Evolutionary conservation across 2,888 invertebrate species (phyloP).

Genomic region (Amblyjoppa fuscipennis): DNA sequence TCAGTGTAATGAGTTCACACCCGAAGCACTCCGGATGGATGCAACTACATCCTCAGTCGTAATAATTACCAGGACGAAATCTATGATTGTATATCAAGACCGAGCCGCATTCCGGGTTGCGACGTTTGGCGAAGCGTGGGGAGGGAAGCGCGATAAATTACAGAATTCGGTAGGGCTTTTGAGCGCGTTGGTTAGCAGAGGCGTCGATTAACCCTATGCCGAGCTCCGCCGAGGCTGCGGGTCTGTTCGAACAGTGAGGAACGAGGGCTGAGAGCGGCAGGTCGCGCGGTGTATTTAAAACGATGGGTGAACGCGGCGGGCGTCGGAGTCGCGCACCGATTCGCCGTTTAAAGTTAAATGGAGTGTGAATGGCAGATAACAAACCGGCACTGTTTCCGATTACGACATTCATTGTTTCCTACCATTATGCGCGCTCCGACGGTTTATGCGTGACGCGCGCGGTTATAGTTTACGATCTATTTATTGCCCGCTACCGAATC

Average conservation of each 20-base stretch:
- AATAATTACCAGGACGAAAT: conserved; percentile 16
- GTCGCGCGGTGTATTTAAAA: conserved; percentile 83
- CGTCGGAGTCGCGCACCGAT: conserved; percentile 78
- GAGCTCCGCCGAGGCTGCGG: conserved; percentile 67
- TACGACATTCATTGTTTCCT: conserved; percentile 85
- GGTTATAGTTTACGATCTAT: conserved; percentile 84
- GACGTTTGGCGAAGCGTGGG: conserved; percentile 8
- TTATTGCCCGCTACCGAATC: conserved; percentile 71
- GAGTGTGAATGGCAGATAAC: conserved; percentile 85
- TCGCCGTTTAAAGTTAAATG: conserved; percentile 85
- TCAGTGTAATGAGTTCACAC: conserved; percentile 11
- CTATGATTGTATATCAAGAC: conserved; percentile 15
- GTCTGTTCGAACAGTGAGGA: conserved; percentile 47
- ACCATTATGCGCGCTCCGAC: conserved; percentile 85
- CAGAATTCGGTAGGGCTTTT: conserved; percentile 78
- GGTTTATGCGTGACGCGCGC: conserved; percentile 82
- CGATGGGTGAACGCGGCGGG: conserved; percentile 67
- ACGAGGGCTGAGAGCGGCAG: conserved; percentile 70
- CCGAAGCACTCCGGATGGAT: conserved; percentile 12
- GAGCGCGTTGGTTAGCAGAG: conserved; percentile 72
- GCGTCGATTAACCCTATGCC: conserved; percentile 81
- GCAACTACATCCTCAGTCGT: not conserved
- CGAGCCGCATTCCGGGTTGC: conserved; percentile 12
- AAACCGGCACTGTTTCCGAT: conserved; percentile 85
- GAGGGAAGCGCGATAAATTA: conserved; percentile 75